Conservation (phyloP, 2,797 vertebrate genomes). For the Oreochromis grahami region DNA sequence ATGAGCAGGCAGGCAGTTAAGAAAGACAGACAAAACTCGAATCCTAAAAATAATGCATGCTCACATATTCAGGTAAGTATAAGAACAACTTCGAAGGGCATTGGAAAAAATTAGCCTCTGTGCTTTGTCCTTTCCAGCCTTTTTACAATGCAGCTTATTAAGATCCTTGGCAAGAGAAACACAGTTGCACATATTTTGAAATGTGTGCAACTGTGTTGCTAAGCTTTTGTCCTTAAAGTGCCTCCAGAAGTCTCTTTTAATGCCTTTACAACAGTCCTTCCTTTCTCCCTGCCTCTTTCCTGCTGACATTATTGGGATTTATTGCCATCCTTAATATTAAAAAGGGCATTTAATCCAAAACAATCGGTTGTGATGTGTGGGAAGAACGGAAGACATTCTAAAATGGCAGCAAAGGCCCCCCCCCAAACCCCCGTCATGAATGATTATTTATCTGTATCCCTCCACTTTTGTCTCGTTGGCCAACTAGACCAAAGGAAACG, state of each 20-base stretch:
- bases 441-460: neutral
- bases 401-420: neutral
- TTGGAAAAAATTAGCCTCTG: neutral
- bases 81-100: neutral
- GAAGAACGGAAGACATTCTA: neutral
- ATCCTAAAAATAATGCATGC: neutral
- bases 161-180: neutral
- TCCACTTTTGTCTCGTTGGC: neutral
- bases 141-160: neutral
- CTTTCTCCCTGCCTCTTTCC: neutral
- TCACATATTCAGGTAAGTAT: neutral
- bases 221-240: conserved; percentile 38
- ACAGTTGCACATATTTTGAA: neutral
- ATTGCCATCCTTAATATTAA: neutral
- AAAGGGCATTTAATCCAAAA: neutral
- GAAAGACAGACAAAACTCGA: neutral
- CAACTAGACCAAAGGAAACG: neutral
- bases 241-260: conserved; percentile 7
- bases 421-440: neutral
- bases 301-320: neutral
- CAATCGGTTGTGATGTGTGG: neutral
- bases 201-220: neutral
- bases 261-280: neutral
- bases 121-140: neutral
- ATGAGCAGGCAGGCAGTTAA: neutral